Base-by-base conservation (phyloP, 2,113 vertebrate species). In the Aix galericulata region DNA sequence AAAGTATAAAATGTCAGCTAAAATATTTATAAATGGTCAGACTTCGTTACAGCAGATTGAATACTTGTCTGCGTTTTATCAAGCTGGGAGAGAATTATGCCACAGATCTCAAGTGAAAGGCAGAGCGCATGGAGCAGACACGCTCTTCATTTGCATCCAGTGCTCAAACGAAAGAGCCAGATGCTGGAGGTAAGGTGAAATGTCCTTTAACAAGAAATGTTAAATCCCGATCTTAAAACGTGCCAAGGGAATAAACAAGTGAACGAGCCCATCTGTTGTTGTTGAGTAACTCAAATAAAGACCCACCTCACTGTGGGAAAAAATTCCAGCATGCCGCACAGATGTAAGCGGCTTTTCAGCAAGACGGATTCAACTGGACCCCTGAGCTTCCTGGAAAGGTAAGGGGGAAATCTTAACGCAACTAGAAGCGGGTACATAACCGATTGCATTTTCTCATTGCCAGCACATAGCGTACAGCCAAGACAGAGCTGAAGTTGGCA, bases 41-140 rank as follows among this genome's bases (percentile, higher is more conserved):
- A 40, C 82, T 96, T 71, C 82, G 85, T 91, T 93, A 88, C 79
- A 93, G 46, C 36, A 95, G 76, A 90, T 78, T 83, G 76, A 95
- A 78, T 83, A 82, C 0, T 0, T 62, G 88, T 22, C 93, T 95
- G 91, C 3, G 0, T 95, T 79, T 96, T 94, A 92, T 95, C 95
- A 96, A 92, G 71, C 18, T 40, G 16, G n/a, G 77, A 76, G n/a
- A 1, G 2, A 86, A 74, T 88, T 67, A 29, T 34, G 38, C 10
- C 91, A 36, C 68, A 77, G 88, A 78, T 74, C 82, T 86, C 52
- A 8, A 75, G 68, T 82, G 90, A 31, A 81, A 82, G 79, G 82
- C 50, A 2, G 76, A 76, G 68, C 46, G 0, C 60, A 22, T 2
- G 36, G 86, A 95, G 90, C 95, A 96, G 80, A 86, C 68, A 26